Percentiles rank a stretch among this genome's conserved stretches.
These are phyloP conservation scores for Hipposideros armiger DNA, from an alignment of 2,113 vertebrate species.

Conservation along the genomic window DNA sequence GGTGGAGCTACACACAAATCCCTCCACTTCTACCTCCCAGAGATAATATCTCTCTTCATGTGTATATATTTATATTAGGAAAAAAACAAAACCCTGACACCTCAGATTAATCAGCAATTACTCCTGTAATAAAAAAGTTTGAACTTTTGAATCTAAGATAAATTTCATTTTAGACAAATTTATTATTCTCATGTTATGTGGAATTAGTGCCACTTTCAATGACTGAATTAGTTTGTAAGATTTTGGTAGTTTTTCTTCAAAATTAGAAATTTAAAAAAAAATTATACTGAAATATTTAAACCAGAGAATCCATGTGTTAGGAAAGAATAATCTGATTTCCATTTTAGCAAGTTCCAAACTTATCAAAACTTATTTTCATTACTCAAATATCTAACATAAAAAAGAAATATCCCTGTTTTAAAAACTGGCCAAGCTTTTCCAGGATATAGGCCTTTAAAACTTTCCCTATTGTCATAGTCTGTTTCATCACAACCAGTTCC, in stretches of 20 bases:
- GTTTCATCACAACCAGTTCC: neutral
- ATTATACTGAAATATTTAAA: neutral
- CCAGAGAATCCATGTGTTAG: neutral
- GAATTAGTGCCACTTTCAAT: neutral
- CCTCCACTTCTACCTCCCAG: neutral
- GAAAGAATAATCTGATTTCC: neutral
- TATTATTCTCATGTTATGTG: neutral
- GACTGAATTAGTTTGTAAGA: neutral
- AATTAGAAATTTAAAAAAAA: constrained; percentile 21
- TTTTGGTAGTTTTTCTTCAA: neutral
- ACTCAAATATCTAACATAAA: neutral
- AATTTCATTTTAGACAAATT: constrained; percentile 30
- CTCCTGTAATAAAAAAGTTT: neutral
- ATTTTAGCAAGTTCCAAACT: neutral
- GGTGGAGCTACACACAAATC: neutral
- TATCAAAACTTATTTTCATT: constrained; percentile 7
- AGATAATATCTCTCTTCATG: neutral
- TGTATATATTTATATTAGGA: neutral
- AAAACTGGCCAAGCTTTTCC: neutral
- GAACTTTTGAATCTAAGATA: neutral
- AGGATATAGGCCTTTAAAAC: neutral
- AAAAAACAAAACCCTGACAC: neutral
- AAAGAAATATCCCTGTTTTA: neutral
- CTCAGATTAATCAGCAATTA: neutral
- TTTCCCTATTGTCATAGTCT: neutral